These are phyloP conservation scores for Calonectris borealis DNA, from an alignment of 2,113 vertebrate genomes.

Conservation along the genomic window DNA sequence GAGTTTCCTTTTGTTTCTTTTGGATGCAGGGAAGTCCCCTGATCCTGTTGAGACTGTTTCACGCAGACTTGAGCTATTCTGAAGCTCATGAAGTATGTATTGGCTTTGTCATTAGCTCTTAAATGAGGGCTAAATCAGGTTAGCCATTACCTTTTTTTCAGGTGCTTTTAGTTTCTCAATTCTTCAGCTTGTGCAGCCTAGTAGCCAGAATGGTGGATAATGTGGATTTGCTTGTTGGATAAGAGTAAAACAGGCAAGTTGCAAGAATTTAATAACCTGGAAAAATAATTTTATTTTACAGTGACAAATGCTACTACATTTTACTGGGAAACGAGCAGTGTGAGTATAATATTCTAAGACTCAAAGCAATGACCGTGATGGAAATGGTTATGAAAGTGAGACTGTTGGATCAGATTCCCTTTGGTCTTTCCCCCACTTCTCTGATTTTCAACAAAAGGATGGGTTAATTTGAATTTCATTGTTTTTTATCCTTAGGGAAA, in stretches of 20 bases:
- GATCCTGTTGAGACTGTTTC: not conserved
- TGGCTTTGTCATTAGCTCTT: not conserved
- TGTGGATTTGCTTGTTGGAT: not conserved
- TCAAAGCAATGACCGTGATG: not conserved
- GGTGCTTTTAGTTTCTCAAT: not conserved
- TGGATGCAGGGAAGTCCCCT: not conserved
- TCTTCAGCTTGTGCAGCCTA: not conserved
- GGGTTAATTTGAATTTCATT: slow-evolving; percentile 51
- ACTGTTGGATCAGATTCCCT: not conserved
- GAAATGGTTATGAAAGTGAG: not conserved
- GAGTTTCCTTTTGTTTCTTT: not conserved
- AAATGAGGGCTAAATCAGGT: not conserved
- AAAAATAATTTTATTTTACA: not conserved
- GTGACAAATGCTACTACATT: not conserved
- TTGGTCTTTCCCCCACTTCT: not conserved
- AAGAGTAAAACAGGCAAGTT: not conserved
- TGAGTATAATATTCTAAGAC: not conserved
- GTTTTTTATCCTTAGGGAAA: slow-evolving; percentile 36
- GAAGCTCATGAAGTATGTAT: not conserved
- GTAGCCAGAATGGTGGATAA: fast-evolving
- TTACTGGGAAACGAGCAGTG: not conserved
- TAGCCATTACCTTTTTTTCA: not conserved
- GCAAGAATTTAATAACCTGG: not conserved
- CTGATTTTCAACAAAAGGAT: not conserved
- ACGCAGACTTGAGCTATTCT: not conserved